Evolutionary conservation across 2,797 vertebrate genomes (phyloP), one percentile per base, ranked within the genome.

Genomic region (Chiloscyllium punctatum): DNA sequence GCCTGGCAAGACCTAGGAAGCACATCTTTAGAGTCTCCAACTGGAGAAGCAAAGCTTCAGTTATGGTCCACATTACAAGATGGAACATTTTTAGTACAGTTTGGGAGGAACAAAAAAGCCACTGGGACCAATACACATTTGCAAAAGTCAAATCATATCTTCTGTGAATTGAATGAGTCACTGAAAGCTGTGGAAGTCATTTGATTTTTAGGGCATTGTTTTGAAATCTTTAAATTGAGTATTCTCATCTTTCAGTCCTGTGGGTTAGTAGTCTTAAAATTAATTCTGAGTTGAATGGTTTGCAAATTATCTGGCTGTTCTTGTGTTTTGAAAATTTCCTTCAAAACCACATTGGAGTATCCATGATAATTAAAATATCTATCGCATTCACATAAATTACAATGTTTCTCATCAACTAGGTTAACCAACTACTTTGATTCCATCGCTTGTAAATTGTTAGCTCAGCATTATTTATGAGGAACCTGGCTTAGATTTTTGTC

Each of bases 231-330:
- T 16, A n/a, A 68, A 66, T 27, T 16, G 16, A 91, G 88, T 57
- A 62, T n/a, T 91, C 57, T 33, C 4, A 90, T 90, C 30, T n/a
- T 53, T 53, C 53, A 30, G 30, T 90, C 53, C 87, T 90, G 53
- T 66, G 30, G 57, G 6, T 91, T 66, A 62, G 30, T 57, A n/a
- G 5, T 25, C 82, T 48, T 57, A 21, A 37, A 91, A n/a, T 66
- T 91, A n/a, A 21, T 62, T 91, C 66, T 91, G 33, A 62, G 88
- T 68, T 68, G 88, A 91, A 91, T 91, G 16, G 16, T 91, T 91
- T 91, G 18, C 57, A 91, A 33, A 91, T 84, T 84, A 84, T 91
- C 88, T 21, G 33, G 4, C 30, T 37, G 33, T 66, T 68, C 66
- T 23, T 90, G 30, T 91, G 18, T 15, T n/a, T 91, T 57, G 1